Evolutionary conservation across 2,888 invertebrate genomes (phyloP).

Genomic region (Platycheirus albimanus): DNA sequence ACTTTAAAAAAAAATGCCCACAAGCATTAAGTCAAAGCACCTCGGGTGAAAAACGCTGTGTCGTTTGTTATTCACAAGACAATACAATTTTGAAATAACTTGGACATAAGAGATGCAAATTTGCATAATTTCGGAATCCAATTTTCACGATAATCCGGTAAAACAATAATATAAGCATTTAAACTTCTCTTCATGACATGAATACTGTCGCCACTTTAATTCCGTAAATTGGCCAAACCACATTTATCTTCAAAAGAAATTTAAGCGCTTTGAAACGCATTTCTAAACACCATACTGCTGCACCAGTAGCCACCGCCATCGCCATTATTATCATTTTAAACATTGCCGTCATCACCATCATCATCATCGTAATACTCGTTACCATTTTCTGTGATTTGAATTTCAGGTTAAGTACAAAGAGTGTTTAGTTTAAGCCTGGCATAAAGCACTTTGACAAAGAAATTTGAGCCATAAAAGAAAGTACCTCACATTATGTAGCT

Average conservation of each 20-base stretch:
- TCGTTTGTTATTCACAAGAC: slow-evolving; percentile 1
- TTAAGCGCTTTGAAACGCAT: slow-evolving; percentile 25
- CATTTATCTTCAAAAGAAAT: slow-evolving; percentile 25
- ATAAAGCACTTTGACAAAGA: slow-evolving; percentile 54
- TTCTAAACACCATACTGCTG: slow-evolving; percentile 31
- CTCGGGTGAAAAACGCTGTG: background rate
- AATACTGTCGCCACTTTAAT: slow-evolving; percentile 19
- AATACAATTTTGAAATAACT: slow-evolving; percentile 42
- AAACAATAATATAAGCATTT: slow-evolving; percentile 6
- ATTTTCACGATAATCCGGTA: slow-evolving; percentile 32
- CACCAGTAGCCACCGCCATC: slow-evolving; percentile 3
- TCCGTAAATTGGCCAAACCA: slow-evolving; percentile 9
- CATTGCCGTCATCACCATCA: background rate
- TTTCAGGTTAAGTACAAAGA: slow-evolving; percentile 49
- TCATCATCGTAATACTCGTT: background rate
- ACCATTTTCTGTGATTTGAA: slow-evolving; percentile 21
- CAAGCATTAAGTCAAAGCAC: slow-evolving; percentile 4
- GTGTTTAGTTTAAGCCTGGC: slow-evolving; percentile 38
- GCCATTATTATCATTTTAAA: slow-evolving; percentile 11
- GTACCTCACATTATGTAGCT: slow-evolving; percentile 41
- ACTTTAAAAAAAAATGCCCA: slow-evolving; percentile 14
- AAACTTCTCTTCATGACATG: slow-evolving; percentile 25
- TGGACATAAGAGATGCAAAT: slow-evolving; percentile 49
- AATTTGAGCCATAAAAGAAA: slow-evolving; percentile 51
- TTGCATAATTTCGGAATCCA: slow-evolving; percentile 67